Conservation (phyloP, 2,888 invertebrate species). For the Amiota communis region DNA sequence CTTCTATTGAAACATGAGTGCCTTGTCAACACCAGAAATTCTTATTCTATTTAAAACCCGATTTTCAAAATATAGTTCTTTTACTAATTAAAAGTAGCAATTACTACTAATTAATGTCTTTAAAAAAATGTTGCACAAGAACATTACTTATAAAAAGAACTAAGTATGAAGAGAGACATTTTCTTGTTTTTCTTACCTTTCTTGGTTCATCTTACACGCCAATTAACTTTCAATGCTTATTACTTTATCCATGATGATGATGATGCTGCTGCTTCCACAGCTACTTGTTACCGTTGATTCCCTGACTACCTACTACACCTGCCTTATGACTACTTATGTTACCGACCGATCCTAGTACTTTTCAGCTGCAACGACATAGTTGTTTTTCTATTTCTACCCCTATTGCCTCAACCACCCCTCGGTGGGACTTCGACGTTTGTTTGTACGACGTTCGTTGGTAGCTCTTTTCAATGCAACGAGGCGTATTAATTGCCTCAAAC, state of each 20-base stretch:
- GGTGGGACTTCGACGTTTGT: no score
- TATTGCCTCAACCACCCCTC: no score
- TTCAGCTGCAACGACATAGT: background rate
- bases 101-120: constrained; percentile 63
- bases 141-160: background rate
- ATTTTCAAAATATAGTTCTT: background rate
- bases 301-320: background rate
- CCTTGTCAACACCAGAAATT: no score
- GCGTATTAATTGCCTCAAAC: constrained; percentile 57
- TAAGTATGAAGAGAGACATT: background rate
- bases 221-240: constrained; percentile 66
- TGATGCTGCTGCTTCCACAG: background rate
- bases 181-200: background rate
- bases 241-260: constrained; percentile 38
- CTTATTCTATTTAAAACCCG: no score
- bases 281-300: constrained; percentile 5
- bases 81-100: constrained; percentile 42
- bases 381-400: background rate
- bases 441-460: constrained; percentile 5
- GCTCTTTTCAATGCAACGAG: constrained; percentile 58
- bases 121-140: constrained; percentile 40
- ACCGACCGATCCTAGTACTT: background rate
- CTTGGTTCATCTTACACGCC: constrained; percentile 52
- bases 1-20: no score
- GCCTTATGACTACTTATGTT: background rate